Evolutionary conservation across 2,113 vertebrate species (phyloP).

Genomic region (Thunnus thynnus): DNA sequence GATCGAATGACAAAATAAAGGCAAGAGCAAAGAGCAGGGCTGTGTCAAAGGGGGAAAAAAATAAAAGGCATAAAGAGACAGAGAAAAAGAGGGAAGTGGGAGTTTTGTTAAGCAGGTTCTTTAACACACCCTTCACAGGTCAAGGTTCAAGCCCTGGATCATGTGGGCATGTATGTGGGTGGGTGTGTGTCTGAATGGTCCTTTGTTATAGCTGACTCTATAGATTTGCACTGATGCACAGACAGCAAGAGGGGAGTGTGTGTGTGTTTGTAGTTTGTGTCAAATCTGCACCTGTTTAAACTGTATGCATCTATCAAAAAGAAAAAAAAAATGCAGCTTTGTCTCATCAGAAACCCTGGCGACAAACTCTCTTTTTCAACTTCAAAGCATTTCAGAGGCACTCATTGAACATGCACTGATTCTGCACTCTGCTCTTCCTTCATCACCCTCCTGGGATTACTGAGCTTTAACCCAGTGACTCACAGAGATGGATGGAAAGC

Average conservation of each 20-base stretch:
- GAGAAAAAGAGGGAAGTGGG: constrained; percentile 20
- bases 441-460: constrained; percentile 62
- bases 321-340: constrained; percentile 13
- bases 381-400: constrained; percentile 34
- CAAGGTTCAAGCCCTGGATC: constrained; percentile 43
- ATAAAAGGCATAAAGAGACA: constrained; percentile 20
- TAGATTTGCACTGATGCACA: constrained; percentile 22
- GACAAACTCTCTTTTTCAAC: constrained; percentile 13
- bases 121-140: constrained; percentile 42
- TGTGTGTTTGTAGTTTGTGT: constrained; percentile 9
- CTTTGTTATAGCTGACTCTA: constrained; percentile 43
- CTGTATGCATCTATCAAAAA: not conserved
- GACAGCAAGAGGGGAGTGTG: not conserved
- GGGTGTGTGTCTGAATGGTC: constrained; percentile 33
- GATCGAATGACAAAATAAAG: constrained; percentile 48
- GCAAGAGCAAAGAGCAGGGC: not conserved
- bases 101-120: constrained; percentile 35
- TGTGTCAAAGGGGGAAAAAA: constrained; percentile 10
- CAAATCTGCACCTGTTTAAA: constrained; percentile 21
- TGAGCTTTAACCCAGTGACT: constrained; percentile 45
- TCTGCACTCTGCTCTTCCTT: constrained; percentile 47
- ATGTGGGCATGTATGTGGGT: constrained; percentile 29
- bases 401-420: constrained; percentile 49
- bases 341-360: not conserved
- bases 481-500: constrained; percentile 38